Evolutionary conservation across 53 echinoderm and acorn worm species (phyloP), one percentile per base, ranked within the genome.

Genomic region (Zoroaster sp.): DNA sequence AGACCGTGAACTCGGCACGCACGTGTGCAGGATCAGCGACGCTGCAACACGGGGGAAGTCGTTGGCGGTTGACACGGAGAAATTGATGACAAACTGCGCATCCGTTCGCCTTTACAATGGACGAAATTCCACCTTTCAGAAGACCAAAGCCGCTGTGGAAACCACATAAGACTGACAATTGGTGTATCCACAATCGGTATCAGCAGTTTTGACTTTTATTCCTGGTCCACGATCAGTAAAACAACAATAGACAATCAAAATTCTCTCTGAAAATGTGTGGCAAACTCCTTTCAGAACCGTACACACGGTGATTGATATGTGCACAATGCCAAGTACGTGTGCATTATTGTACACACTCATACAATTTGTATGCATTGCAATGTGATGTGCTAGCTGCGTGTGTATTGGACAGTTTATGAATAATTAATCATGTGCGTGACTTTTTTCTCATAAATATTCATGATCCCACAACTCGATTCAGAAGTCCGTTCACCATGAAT

Each of bases 371-470:
- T 41, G 82, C 68, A 82, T 66, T 82, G 68, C 42, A 82, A 68
- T 82, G 30, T 28, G 17, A 3, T 8, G 55, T 53, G 63, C 10
- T 59, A 66, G 36, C 70, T 85, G 70, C 30, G 51, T 42, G 47
- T 23, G 47, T 51, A 85, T 71, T 85, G 85, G 85, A 45, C 85
- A 32, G 71, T 69, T 70, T 71, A 85, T 85, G 85, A 85, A 85
- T 85, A 70, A 85, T 85, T 30, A 69, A 85, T 85, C 51, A 35
- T 41, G 85, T 81, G 33, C 66, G 85, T 85, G 85, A 85, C 85
- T 85, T 85, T 83, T 59, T 18, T 33, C 25, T 71, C 38, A 85
- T 85, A 71, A 85, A 85, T 85, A 85, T 85, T 85, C 71, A 85
- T 85, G 37, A 85, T 21, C 40, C 32, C 85, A 36, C 47, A 71